Percentiles rank a stretch among this genome's conserved stretches.
Evolutionary conservation across 2,888 invertebrate genomes (phyloP).

Genomic region (Eupithecia subumbrata): DNA sequence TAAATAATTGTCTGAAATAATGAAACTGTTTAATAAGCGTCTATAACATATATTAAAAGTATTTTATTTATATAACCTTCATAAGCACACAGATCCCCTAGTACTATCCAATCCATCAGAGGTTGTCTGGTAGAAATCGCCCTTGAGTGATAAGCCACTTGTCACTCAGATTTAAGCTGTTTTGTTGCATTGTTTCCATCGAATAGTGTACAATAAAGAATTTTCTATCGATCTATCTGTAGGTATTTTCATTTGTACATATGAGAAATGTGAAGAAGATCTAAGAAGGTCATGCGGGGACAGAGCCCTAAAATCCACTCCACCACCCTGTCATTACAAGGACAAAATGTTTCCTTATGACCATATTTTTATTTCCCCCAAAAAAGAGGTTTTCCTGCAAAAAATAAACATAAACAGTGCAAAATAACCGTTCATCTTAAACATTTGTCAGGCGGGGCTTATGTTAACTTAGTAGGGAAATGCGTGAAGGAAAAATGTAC

Average conservation of each 20-base stretch:
- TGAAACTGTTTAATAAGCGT: no score
- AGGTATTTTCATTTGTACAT: no score
- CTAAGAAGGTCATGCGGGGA: not conserved
- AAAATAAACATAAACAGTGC: constrained; percentile 70
- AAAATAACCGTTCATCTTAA: constrained; percentile 82
- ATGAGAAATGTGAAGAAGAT: not conserved
- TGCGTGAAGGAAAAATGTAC: constrained; percentile 52
- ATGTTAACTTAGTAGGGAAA: constrained; percentile 76
- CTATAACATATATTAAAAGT: no score
- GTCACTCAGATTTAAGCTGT: no score
- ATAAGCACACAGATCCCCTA: no score
- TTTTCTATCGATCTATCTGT: not conserved
- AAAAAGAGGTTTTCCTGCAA: constrained; percentile 61
- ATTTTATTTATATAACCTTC: not conserved
- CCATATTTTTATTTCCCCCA: constrained; percentile 59
- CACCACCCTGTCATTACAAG: constrained; percentile 54
- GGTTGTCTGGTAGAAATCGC: no score
- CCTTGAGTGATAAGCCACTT: no score
- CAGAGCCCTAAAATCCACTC: constrained; percentile 14
- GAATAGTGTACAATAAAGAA: no score
- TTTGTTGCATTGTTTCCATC: no score
- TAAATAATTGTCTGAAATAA: no score
- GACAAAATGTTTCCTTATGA: constrained; percentile 52
- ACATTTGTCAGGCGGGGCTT: constrained; percentile 82
- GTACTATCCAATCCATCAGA: no score